Evolutionary conservation across 2,113 vertebrate species (phyloP).

Genomic region (Rhynchopsitta pachyrhyncha): DNA sequence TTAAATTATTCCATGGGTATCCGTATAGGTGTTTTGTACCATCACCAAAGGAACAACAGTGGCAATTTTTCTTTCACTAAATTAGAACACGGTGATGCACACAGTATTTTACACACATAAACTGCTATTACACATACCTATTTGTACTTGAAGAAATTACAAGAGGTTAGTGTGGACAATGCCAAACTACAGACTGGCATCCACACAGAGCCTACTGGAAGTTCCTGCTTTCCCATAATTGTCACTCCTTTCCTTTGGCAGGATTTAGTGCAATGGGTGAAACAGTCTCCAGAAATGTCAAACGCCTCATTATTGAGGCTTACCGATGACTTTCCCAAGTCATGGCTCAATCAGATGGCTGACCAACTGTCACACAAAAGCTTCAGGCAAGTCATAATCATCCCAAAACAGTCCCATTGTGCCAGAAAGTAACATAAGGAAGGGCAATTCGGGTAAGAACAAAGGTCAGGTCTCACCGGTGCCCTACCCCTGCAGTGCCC

Average conservation of each 20-base stretch:
- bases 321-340: neutral
- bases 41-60: neutral
- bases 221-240: neutral
- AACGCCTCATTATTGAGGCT: neutral
- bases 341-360: neutral
- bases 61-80: neutral
- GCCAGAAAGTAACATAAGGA: neutral
- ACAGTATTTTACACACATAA: neutral
- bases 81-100: neutral
- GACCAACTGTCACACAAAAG: neutral
- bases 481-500: neutral
- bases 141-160: neutral
- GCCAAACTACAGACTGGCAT: neutral
- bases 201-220: neutral
- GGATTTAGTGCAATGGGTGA: neutral
- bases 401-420: neutral
- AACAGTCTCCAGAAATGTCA: neutral
- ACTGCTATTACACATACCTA: neutral
- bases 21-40: neutral
- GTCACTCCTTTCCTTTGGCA: neutral
- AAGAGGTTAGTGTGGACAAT: neutral
- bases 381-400: neutral
- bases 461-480: neutral
- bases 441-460: neutral
- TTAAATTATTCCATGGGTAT: neutral